Base-by-base conservation (phyloP, 2,113 vertebrate species). In the Boleophthalmus pectinirostris region DNA sequence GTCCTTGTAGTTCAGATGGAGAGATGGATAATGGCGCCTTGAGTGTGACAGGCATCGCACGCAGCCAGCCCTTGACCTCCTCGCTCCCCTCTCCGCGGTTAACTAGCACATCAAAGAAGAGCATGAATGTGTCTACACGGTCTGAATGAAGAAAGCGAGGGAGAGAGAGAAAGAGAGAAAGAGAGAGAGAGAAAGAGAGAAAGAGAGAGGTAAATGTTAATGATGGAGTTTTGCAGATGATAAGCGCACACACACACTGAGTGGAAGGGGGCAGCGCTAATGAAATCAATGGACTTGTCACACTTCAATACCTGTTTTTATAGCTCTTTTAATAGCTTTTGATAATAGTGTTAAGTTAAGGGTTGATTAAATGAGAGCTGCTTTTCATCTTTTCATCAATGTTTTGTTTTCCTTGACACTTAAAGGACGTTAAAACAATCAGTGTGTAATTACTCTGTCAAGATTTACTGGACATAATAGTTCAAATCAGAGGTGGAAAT, bases 11-110 rank as follows among this genome's bases (percentile, higher is more conserved):
- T 70, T 69, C 47, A 79, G 69, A 75, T 75, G 60, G 81, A 75
- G 35, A 43, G 61, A 38, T 2, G 9, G 61, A 64, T 64, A 64
- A 64, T 45, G 15, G 65, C 21, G 63, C 14, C 65, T 66, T 45
- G n/a, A 69, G 78, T 46, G 69, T 54, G 85, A 78, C 66, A 76
- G 74, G 68, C 21, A 13, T 65, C 77, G 35, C 54, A 67, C 79
- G 5, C 75, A 77, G 79, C 23, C 66, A 57, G 77, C 61, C 56
- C 45, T 78, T 76, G 70, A 87, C 86, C 88, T 76, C 10, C 6
- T 67, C 67, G 49, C 79, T 11, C 61, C 61, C 61, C 18, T 71
- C 66, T 70, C 54, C 23, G 4, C 70, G 61, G 80, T 84, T 78
- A 25, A 61, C 57, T 29, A 68, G 72, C 72, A 77, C 35, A 68